These are phyloP conservation scores for Crotalus helleri DNA, from an alignment of 2,113 vertebrate species.

Conservation along the genomic window DNA sequence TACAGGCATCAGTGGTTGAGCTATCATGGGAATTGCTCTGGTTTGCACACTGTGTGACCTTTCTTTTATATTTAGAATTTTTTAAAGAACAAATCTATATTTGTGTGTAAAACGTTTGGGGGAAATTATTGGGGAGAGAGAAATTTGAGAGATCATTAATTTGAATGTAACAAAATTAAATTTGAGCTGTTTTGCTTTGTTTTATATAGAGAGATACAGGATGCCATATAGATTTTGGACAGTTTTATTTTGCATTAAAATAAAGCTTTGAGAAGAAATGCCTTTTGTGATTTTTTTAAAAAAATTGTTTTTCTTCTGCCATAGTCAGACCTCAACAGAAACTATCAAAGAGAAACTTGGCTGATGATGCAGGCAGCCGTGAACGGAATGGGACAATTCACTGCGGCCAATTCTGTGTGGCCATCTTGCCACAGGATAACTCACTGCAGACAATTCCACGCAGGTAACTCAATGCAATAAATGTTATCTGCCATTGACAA, in stretches of 20 bases:
- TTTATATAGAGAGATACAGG: conserved; percentile 69
- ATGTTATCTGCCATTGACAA: not conserved
- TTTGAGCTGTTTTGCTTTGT: conserved; percentile 61
- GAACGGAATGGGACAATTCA: not conserved
- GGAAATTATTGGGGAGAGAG: conserved; percentile 53
- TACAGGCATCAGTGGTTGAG: not conserved
- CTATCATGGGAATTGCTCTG: not conserved
- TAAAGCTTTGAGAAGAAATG: conserved; percentile 69
- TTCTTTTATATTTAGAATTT: conserved; percentile 48
- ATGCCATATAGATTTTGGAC: conserved; percentile 69
- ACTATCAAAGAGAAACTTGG: not conserved
- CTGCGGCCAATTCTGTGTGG: not conserved
- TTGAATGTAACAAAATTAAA: conserved; percentile 35
- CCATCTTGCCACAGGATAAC: not conserved
- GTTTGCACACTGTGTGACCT: conserved; percentile 7
- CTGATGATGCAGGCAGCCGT: not conserved
- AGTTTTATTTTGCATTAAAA: conserved; percentile 78
- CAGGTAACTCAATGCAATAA: not conserved
- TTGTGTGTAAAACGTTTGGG: conserved; percentile 51
- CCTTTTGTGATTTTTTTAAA: conserved; percentile 3
- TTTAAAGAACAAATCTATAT: conserved; percentile 50
- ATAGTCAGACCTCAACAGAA: conserved; percentile 3
- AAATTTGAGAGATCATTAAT: conserved; percentile 46
- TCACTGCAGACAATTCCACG: not conserved
- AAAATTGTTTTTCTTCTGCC: not conserved